phyloP scores from a whole-genome alignment of 2,113 vertebrate genomes.

The Rhinolophus sinicus region DNA sequence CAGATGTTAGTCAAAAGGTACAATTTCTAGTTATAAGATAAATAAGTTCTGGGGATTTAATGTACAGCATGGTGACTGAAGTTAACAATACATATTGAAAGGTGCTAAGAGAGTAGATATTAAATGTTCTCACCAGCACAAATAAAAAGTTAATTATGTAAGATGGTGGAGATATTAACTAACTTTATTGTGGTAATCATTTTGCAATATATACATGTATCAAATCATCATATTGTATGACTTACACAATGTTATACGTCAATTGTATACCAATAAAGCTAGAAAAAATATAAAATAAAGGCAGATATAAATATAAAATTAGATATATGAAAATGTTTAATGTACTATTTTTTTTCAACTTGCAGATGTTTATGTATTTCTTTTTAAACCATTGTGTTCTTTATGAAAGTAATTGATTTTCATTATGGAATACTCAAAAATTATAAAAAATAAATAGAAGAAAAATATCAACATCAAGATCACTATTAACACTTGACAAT shows the following conservation, averaged over 20 bases:
- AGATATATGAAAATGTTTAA: background rate
- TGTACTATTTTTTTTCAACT: background rate
- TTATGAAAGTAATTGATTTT: background rate
- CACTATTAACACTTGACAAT: slow-evolving; percentile 1
- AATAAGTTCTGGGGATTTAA: background rate
- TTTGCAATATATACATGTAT: background rate
- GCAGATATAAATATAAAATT: background rate
- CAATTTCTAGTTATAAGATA: background rate
- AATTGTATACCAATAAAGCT: background rate
- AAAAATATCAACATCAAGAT: background rate
- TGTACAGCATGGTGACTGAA: background rate
- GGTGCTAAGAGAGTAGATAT: background rate
- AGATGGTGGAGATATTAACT: background rate
- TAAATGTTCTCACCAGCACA: background rate
- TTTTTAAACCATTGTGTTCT: slow-evolving; percentile 14
- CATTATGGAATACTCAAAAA: background rate
- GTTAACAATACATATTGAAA: background rate
- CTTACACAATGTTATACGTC: background rate
- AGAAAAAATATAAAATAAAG: background rate
- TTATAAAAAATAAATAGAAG: slow-evolving; percentile 15
- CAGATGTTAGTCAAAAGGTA: background rate
- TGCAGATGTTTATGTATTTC: background rate
- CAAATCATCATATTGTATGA: background rate
- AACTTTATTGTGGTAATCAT: background rate
- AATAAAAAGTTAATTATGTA: background rate